phyloP scores from a whole-genome alignment of 2,797 vertebrate species.

The Argentina silus region DNA sequence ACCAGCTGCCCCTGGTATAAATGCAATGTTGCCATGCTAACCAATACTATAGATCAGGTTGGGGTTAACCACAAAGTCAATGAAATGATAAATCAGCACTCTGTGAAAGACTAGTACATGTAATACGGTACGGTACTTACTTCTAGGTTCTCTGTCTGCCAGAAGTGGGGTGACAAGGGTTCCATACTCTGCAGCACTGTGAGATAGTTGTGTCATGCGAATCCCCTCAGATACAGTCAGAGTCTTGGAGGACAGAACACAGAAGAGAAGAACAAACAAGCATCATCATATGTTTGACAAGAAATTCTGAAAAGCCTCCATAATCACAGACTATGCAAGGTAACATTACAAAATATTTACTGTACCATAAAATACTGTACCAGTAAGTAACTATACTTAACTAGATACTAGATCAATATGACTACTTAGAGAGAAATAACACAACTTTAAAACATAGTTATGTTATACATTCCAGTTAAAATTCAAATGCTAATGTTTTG shows the following conservation, averaged over 20 bases:
- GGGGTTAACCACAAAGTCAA: no score
- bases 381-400: no score
- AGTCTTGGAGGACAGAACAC: slow-evolving; percentile 32
- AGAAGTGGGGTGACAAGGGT: slow-evolving; percentile 21
- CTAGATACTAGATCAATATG: no score
- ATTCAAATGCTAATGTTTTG: no score
- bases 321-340: background rate
- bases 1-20: background rate
- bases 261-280: background rate
- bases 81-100: background rate
- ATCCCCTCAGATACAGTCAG: slow-evolving; percentile 36
- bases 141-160: slow-evolving; percentile 32
- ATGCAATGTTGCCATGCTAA: background rate
- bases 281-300: background rate
- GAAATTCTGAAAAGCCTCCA: background rate
- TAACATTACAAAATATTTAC: background rate
- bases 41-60: background rate
- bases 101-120: no score
- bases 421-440: no score
- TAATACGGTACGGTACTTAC: slow-evolving; percentile 46
- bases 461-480: no score
- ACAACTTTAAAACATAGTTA: no score
- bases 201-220: slow-evolving; percentile 27
- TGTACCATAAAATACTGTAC: no score
- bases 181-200: slow-evolving; percentile 25